phyloP scores from a whole-genome alignment of 2,888 invertebrate species.

The Melitaea athalia region DNA sequence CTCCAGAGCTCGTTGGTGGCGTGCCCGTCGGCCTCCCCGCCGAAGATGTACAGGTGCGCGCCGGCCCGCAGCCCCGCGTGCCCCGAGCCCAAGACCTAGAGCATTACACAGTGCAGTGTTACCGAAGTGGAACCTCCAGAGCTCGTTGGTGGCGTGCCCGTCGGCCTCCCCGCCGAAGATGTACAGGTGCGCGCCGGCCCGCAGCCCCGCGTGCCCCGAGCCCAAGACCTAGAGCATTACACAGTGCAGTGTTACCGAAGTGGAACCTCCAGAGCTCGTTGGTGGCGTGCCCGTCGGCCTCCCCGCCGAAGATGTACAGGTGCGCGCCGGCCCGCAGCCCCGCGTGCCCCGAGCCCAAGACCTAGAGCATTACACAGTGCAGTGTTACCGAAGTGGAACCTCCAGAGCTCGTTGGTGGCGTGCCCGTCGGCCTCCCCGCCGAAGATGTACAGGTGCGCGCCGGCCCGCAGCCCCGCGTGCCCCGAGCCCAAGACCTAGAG shows the following conservation, averaged over 20 bases:
- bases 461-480: too few species aligned
- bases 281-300: constrained; percentile 85
- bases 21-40: constrained; percentile 88
- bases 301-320: constrained; percentile 91
- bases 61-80: too few species aligned
- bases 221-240: too few species aligned
- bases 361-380: too few species aligned
- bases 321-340: too few species aligned
- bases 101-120: neutral
- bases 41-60: constrained; percentile 90
- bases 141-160: constrained; percentile 87
- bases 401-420: constrained; percentile 89
- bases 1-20: constrained; percentile 90
- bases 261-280: constrained; percentile 93
- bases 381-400: constrained; percentile 88
- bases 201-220: too few species aligned
- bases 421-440: constrained; percentile 89
- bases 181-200: constrained; percentile 87
- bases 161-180: constrained; percentile 90
- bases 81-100: too few species aligned
- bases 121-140: constrained; percentile 94
- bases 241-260: constrained; percentile 81
- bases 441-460: constrained; percentile 88
- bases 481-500: too few species aligned
- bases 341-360: too few species aligned